These are phyloP conservation scores for Thamnophis sirtalis DNA, from an alignment of 2,113 vertebrate species.

Conservation along the genomic window DNA sequence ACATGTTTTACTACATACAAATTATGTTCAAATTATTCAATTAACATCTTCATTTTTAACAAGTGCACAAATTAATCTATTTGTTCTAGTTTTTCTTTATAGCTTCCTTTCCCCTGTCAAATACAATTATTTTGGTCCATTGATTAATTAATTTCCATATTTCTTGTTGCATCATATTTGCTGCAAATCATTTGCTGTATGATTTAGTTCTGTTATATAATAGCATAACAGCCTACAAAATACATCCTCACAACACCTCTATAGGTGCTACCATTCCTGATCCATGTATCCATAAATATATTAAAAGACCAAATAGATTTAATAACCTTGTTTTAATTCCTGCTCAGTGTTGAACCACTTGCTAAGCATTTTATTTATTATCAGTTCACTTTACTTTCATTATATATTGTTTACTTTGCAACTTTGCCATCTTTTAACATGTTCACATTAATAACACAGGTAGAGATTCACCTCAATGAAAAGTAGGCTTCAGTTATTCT, in stretches of 20 bases:
- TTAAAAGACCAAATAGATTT: neutral
- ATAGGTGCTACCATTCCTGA: neutral
- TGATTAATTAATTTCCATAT: neutral
- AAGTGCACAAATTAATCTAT: neutral
- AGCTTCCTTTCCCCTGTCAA: neutral
- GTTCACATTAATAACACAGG: neutral
- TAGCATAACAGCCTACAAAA: neutral
- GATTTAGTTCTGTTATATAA: neutral
- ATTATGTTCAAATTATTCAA: neutral
- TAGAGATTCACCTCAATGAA: neutral
- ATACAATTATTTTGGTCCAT: neutral
- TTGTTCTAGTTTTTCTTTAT: neutral
- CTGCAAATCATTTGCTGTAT: neutral
- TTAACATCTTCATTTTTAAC: neutral
- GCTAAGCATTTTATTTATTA: neutral
- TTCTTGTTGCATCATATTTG: neutral
- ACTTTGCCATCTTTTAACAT: neutral
- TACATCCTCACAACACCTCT: neutral
- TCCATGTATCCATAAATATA: neutral
- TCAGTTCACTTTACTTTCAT: neutral
- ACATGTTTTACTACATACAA: neutral
- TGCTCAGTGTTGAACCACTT: neutral
- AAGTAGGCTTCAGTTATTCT: neutral
- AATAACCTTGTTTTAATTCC: neutral
- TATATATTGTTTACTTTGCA: neutral